These are phyloP conservation scores for Daboia siamensis DNA, from an alignment of 2,113 vertebrate species.

Conservation along the genomic window DNA sequence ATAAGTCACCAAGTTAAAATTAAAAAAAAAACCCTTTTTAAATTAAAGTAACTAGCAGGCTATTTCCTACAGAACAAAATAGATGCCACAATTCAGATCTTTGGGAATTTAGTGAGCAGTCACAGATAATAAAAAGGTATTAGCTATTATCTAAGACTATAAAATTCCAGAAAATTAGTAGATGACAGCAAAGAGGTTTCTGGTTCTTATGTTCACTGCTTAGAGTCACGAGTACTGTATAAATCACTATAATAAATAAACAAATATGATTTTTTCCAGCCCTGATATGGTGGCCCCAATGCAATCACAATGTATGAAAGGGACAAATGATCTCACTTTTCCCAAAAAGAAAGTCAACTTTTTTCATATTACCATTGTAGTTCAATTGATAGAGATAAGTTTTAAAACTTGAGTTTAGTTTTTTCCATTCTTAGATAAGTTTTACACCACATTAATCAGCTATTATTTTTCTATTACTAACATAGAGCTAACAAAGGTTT, in stretches of 20 bases:
- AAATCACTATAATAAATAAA: not conserved
- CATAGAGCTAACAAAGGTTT: not conserved
- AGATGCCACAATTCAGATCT: not conserved
- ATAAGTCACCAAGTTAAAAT: not conserved
- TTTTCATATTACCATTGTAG: not conserved
- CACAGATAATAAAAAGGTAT: not conserved
- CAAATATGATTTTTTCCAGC: not conserved
- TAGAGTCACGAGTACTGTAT: not conserved
- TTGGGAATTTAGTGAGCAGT: not conserved
- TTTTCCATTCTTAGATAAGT: not conserved
- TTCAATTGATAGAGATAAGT: not conserved
- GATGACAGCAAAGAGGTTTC: not conserved
- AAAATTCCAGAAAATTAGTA: not conserved
- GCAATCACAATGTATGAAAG: too few relatives aligned
- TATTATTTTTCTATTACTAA: not conserved
- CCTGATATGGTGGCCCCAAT: not conserved
- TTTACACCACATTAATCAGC: not conserved
- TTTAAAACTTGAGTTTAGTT: not conserved
- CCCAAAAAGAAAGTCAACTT: not conserved
- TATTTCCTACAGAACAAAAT: not conserved
- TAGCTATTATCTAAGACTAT: not conserved
- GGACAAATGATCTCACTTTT: not conserved
- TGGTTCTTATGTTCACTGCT: not conserved
- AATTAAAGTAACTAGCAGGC: not conserved
- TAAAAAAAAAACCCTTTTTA: not conserved